phyloP scores from a whole-genome alignment of 2,888 invertebrate genomes.

The Campoletis raptor region DNA sequence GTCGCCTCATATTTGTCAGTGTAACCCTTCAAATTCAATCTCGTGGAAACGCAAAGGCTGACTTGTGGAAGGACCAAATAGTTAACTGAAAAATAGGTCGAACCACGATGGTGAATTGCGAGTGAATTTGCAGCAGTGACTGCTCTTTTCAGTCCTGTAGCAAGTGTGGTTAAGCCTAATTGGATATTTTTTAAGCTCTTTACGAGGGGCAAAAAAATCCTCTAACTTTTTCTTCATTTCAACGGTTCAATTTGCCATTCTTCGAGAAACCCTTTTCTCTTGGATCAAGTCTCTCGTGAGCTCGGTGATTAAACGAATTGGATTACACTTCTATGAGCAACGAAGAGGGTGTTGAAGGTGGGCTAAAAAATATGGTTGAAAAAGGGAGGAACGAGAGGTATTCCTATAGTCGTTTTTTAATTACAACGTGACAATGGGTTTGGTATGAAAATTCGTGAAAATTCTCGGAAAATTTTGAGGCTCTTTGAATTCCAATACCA shows the following conservation, averaged over 20 bases:
- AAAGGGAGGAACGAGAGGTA: background rate
- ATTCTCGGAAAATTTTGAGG: background rate
- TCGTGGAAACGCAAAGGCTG: slow-evolving; percentile 22
- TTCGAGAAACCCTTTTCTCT: slow-evolving; percentile 27
- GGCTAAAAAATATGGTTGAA: background rate
- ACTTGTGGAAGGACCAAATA: slow-evolving; percentile 53
- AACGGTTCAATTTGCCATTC: slow-evolving; percentile 17
- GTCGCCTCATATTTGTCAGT: slow-evolving; percentile 61
- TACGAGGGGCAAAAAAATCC: slow-evolving; percentile 17
- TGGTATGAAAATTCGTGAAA: background rate
- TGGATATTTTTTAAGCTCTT: slow-evolving; percentile 68
- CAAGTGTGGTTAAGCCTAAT: slow-evolving; percentile 68
- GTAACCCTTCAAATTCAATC: slow-evolving; percentile 63
- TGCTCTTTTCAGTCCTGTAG: slow-evolving; percentile 12
- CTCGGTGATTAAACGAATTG: slow-evolving; percentile 45
- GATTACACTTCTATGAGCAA: slow-evolving; percentile 8
- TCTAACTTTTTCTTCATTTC: slow-evolving; percentile 24
- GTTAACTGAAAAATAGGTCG: slow-evolving; percentile 66
- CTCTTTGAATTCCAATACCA: background rate
- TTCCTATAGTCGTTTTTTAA: background rate
- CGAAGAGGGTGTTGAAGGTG: background rate
- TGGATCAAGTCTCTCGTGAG: slow-evolving; percentile 12
- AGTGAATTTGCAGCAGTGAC: slow-evolving; percentile 14
- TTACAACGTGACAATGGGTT: background rate
- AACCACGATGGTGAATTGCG: slow-evolving; percentile 37